A percentile compares a stretch with the other conserved stretches of the same genome.
phyloP scores from a whole-genome alignment of 37 sponge, comb jelly and placozoan genomes.

The Theonella swinhoei region DNA sequence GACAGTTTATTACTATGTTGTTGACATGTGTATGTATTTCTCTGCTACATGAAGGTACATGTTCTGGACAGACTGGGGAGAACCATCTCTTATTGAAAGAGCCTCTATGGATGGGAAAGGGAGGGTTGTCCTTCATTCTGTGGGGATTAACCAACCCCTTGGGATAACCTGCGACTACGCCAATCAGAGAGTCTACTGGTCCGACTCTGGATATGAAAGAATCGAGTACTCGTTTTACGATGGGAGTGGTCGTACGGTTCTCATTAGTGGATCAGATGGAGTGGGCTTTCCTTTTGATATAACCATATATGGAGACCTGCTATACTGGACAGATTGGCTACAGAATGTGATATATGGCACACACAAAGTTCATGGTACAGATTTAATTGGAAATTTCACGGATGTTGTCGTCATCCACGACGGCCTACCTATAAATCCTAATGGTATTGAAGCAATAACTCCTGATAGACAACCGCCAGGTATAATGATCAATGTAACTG shows the following conservation, averaged over 20 bases:
- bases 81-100: constrained; percentile 44
- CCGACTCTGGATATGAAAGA: constrained; percentile 21
- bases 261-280: neutral
- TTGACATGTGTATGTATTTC: too few relatives aligned
- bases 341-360: constrained; percentile 27
- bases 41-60: constrained; percentile 42
- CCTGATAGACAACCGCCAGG: constrained; percentile 11
- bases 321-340: constrained; percentile 79
- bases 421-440: constrained; percentile 2
- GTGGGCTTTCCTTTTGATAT: constrained; percentile 57
- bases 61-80: constrained; percentile 81
- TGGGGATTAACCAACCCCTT: constrained; percentile 41
- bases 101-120: constrained; percentile 71
- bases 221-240: constrained; percentile 33
- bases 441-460: constrained; percentile 39
- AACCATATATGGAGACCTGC: constrained; percentile 36
- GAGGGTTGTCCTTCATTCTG: constrained; percentile 18
- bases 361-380: neutral
- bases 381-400: neutral
- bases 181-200: constrained; percentile 40
- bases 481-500: too few relatives aligned
- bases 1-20: too few relatives aligned
- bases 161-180: constrained; percentile 37
- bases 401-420: neutral
- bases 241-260: constrained; percentile 19